Conservation (phyloP, 2,797 vertebrate genomes). For the Phalanger gymnotis region DNA sequence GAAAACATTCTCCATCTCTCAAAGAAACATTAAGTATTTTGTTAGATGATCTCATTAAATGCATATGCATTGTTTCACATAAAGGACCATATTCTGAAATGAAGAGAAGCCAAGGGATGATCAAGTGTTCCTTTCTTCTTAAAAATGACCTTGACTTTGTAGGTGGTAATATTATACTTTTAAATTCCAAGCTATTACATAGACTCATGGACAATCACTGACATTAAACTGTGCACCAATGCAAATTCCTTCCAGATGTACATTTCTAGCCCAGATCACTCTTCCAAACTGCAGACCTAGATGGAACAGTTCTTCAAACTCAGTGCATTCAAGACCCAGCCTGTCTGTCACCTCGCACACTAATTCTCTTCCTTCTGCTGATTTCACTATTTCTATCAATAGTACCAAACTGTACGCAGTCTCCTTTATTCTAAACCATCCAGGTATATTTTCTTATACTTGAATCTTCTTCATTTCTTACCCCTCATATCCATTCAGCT, state of each 20-base stretch:
- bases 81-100: background rate
- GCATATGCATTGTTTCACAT: background rate
- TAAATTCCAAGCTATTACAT: background rate
- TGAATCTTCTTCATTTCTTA: background rate
- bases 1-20: background rate
- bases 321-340: background rate
- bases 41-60: background rate
- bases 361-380: background rate
- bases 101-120: background rate
- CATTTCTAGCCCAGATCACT: background rate
- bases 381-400: background rate
- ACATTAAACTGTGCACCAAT: background rate
- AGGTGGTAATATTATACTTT: rapidly evolving
- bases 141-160: background rate
- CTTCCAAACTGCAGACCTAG: background rate
- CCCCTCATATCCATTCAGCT: background rate
- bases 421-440: background rate
- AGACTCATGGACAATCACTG: background rate
- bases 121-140: background rate
- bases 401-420: background rate
- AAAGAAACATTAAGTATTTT: background rate
- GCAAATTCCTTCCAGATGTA: background rate
- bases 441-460: background rate
- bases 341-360: background rate
- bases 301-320: background rate